Conservation (phyloP, 2,797 vertebrate genomes). For the Micromesistius poutassou region DNA sequence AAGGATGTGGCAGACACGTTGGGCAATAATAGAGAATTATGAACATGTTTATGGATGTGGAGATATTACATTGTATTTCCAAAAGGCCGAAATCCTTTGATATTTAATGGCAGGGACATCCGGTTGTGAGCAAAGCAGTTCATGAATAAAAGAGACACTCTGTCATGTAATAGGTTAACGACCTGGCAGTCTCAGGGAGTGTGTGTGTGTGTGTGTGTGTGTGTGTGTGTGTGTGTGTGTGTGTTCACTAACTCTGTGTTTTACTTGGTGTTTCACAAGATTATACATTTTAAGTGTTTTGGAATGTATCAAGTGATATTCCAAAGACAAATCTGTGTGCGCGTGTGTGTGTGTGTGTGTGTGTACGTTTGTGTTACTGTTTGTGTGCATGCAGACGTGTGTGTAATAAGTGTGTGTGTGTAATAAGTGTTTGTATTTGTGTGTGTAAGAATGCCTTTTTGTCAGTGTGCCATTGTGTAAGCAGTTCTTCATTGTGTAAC, state of each 20-base stretch:
- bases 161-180: conserved; percentile 56
- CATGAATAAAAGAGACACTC: conserved; percentile 54
- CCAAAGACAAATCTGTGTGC: neutral
- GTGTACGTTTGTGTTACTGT: neutral
- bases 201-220: conserved; percentile 39
- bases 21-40: conserved; percentile 69
- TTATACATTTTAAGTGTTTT: conserved; percentile 13
- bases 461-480: neutral
- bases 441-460: conserved; percentile 4
- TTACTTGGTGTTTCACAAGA: conserved; percentile 28
- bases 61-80: conserved; percentile 61
- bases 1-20: conserved; percentile 49
- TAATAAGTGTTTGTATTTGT: neutral
- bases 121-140: conserved; percentile 47
- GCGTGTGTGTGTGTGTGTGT: conserved; percentile 1
- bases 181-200: conserved; percentile 61
- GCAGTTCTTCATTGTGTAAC: too few species aligned
- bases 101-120: conserved; percentile 65
- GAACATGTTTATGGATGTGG: conserved; percentile 57
- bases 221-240: conserved; percentile 19
- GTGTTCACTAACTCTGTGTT: conserved; percentile 9
- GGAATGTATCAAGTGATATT: conserved; percentile 6
- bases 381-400: too few species aligned
- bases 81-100: conserved; percentile 59
- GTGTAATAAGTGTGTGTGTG: neutral